These are phyloP conservation scores for Okapia johnstoni DNA, from an alignment of 2,113 vertebrate genomes.

Conservation along the genomic window DNA sequence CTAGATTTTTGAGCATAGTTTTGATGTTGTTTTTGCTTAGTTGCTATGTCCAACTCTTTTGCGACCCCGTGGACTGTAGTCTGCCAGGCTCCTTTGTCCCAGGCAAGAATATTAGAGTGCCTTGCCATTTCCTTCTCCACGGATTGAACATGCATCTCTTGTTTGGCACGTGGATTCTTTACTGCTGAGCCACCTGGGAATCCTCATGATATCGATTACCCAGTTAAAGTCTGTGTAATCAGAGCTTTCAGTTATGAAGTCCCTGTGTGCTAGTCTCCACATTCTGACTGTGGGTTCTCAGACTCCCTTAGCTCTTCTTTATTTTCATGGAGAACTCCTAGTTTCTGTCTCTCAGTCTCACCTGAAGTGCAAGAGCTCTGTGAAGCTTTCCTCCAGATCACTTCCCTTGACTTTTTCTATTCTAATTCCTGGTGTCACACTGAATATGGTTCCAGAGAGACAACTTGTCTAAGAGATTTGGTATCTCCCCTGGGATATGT, in stretches of 20 bases:
- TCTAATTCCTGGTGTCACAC: not conserved
- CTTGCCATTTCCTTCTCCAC: not conserved
- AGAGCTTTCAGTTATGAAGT: not conserved
- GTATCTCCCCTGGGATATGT: not conserved
- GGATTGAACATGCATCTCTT: not conserved
- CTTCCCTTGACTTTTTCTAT: not conserved
- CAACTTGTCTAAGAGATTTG: not conserved
- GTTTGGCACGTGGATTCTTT: not conserved
- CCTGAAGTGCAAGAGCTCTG: not conserved
- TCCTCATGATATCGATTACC: not conserved
- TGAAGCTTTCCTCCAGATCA: not conserved
- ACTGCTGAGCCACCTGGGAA: not conserved
- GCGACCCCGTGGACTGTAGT: not conserved
- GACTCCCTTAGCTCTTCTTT: not conserved
- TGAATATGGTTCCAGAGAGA: not conserved
- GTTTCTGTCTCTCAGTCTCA: not conserved
- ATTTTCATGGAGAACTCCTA: not conserved
- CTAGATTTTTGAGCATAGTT: not conserved
- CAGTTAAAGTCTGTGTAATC: not conserved
- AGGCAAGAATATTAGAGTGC: not conserved
- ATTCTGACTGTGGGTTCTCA: not conserved
- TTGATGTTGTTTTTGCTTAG: not conserved
- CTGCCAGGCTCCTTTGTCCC: not conserved
- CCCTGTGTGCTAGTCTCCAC: not conserved
- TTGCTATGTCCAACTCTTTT: not conserved